Conservation (phyloP, 2,888 invertebrate species). For the Ashinkailepas kermadecensis region DNA sequence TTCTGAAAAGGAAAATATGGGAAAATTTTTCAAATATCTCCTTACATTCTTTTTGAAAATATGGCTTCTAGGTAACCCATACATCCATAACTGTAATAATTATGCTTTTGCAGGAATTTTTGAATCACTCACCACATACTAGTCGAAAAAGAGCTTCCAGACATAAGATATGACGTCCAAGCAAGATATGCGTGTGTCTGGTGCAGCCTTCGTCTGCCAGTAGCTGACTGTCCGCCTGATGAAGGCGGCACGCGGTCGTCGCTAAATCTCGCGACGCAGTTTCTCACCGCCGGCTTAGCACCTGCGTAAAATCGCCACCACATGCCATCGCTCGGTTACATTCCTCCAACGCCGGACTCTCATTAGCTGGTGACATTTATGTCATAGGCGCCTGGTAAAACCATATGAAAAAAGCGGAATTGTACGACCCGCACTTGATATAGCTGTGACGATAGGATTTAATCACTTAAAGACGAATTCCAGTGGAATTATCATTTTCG, state of each 20-base stretch:
- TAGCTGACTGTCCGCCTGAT: too few relatives aligned
- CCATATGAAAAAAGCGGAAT: conserved; percentile 8
- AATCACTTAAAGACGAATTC: not conserved
- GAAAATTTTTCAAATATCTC: too few relatives aligned
- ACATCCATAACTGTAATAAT: too few relatives aligned
- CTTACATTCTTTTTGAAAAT: too few relatives aligned
- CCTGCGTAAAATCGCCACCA: not conserved
- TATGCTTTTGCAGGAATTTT: too few relatives aligned
- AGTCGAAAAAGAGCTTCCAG: too few relatives aligned
- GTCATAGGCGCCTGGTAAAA: not conserved
- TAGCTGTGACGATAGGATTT: not conserved
- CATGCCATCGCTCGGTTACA: not conserved
- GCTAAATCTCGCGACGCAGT: not conserved
- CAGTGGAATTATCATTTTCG: conserved; percentile 6
- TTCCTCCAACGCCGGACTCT: not conserved
- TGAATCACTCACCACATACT: too few relatives aligned
- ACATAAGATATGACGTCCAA: too few relatives aligned
- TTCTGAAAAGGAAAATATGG: too few relatives aligned
- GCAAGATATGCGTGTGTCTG: too few relatives aligned
- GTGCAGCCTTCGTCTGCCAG: too few relatives aligned
- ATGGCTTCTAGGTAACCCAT: too few relatives aligned
- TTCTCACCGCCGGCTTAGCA: not conserved
- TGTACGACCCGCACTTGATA: not conserved
- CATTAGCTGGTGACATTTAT: conserved; percentile 4
- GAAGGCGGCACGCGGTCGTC: not conserved